phyloP scores from a whole-genome alignment of 2,797 vertebrate species.

The Euphonia xanthogaster region DNA sequence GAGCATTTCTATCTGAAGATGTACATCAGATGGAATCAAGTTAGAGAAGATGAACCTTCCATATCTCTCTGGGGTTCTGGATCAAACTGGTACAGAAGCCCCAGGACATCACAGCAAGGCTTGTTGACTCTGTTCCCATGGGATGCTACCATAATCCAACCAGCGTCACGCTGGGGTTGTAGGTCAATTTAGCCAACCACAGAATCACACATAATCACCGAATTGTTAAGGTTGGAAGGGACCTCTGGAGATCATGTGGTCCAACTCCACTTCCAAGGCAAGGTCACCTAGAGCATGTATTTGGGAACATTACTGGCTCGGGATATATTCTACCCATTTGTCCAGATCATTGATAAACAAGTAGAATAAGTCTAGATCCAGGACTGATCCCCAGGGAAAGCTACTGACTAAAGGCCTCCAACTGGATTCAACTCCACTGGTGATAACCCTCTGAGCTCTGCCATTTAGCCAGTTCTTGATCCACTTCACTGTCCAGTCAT shows the following conservation, averaged over 20 bases:
- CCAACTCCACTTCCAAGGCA: not conserved
- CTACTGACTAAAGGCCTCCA: not conserved
- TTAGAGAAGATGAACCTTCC: not conserved
- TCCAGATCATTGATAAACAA: not conserved
- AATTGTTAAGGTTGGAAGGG: not conserved
- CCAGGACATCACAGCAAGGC: not conserved
- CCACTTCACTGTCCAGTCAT: not conserved
- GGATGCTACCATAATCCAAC: not conserved
- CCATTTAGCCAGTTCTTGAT: not conserved
- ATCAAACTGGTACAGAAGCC: not conserved
- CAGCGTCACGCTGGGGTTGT: not conserved
- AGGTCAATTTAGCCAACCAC: not conserved
- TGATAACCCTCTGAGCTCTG: not conserved
- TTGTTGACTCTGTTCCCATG: not conserved
- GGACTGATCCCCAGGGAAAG: not conserved
- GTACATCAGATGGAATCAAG: not conserved
- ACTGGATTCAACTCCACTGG: not conserved
- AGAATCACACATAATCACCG: not conserved
- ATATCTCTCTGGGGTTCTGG: not conserved
- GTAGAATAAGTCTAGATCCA: not conserved
- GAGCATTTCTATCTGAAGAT: not conserved
- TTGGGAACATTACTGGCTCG: accelerated
- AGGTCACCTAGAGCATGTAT: not conserved
- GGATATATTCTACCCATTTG: not conserved
- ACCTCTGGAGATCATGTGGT: not conserved